phyloP scores from a whole-genome alignment of 2,888 invertebrate species.

The Hipparchia sbordonii region DNA sequence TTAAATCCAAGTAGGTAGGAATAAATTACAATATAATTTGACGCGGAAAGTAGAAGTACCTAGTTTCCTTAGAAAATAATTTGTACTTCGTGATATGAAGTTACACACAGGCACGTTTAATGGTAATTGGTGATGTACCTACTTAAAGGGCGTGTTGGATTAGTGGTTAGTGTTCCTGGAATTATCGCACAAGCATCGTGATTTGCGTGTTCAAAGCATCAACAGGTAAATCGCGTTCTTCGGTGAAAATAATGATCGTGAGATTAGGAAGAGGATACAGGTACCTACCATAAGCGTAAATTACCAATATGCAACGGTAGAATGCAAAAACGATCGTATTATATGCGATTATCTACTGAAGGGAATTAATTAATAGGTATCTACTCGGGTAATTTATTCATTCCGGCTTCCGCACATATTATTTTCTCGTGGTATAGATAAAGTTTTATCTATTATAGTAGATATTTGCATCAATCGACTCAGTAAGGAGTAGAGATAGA shows the following conservation, averaged over 20 bases:
- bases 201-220: background rate
- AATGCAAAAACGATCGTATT: background rate
- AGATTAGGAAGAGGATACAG: background rate
- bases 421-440: background rate
- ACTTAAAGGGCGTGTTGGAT: background rate
- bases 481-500: background rate
- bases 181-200: background rate
- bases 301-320: background rate
- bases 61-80: conserved; percentile 4
- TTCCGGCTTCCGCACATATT: conserved; percentile 4
- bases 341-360: background rate
- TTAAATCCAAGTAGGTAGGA: too few species aligned
- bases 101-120: background rate
- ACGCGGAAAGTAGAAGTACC: background rate
- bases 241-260: background rate
- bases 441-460: background rate
- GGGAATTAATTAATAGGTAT: background rate
- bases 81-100: background rate
- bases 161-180: background rate
- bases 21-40: background rate
- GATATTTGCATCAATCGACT: background rate
- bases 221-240: background rate
- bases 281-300: background rate
- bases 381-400: background rate
- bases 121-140: background rate